Base-by-base conservation (phyloP, 1,140 invertebrate genomes). In the Megathymus violae region DNA sequence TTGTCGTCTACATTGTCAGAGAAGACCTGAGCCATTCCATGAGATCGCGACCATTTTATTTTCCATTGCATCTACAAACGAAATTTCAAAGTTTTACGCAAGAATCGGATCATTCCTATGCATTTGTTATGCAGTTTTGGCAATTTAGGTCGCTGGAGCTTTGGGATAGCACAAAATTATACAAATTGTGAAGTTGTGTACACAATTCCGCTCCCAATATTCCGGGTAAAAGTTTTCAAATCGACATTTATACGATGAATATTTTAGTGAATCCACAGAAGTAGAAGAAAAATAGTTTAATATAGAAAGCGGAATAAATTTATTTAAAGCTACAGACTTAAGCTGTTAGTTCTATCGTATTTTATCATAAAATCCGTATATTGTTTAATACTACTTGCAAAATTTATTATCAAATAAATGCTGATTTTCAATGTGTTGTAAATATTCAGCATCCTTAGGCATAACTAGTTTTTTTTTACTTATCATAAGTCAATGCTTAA, bases 171-270 rank as follows among this genome's bases (percentile, higher is more conserved):
- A 44, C 40, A 44, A 34, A 56, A 56, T 56, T 56, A 56, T 56
- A 58, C 52, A 58, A 56, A 58, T 58, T 58, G 25, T 16, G 22
- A 43, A 56, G 40, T 58, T 44, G 40, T 58, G 52, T 44, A 58
- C 40, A 58, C 52, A 9, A 58, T 58, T 58, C 31, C 38, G 44
- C 41, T 31, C 34, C 40, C 43, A 56, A 22, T 44, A 31, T 44
- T 56, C 41, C 15, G 13, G 25, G 40, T 25, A 56, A 43, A 56
- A 31, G 10, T 56, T 56, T 44, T 44, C 40, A 56, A 56, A 56
- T 44, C 27, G 52, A 44, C 52, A 44, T 56, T 56, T 44, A 44
- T 43, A 13, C 38, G 40, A 56, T 31, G 51, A 43, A 56, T 56
- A 43, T 56, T 56, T 56, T 36, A 36, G 34, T 15, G 34, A 38